These are phyloP conservation scores for Myrmecophaga tridactyla DNA, from an alignment of 2,113 vertebrate genomes.

Conservation along the genomic window DNA sequence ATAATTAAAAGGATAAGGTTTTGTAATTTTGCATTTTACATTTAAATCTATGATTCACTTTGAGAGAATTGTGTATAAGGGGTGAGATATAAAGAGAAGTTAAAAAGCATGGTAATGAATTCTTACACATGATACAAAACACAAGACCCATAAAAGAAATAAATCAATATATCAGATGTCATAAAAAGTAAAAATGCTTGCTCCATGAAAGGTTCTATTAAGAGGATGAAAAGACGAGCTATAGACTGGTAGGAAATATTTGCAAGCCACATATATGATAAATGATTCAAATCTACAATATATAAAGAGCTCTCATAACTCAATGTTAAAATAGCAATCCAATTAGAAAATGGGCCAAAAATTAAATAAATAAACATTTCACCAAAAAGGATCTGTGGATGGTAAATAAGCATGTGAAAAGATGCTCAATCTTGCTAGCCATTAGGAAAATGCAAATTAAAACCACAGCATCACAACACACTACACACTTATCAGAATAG, in stretches of 20 bases:
- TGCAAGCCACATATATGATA: neutral
- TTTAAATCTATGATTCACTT: neutral
- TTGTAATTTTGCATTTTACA: neutral
- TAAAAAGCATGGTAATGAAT: neutral
- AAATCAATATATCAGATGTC: neutral
- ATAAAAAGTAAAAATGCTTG: constrained; percentile 34
- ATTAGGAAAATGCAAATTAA: neutral
- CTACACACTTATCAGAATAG: neutral
- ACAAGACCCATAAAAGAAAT: neutral
- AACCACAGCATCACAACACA: neutral
- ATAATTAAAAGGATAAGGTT: neutral
- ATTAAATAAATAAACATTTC: neutral
- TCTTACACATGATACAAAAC: neutral
- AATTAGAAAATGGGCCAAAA: neutral
- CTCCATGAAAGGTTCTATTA: neutral
- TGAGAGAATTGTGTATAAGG: neutral
- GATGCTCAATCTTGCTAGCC: neutral
- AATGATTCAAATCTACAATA: neutral
- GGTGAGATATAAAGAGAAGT: neutral
- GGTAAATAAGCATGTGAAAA: neutral
- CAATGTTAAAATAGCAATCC: neutral
- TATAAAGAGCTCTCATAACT: neutral
- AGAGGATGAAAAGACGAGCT: neutral
- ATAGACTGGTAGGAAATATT: constrained; percentile 13
- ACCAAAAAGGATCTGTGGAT: neutral